Evolutionary conservation across 1,140 invertebrate species (phyloP).

Genomic region (Penaeus indicus): DNA sequence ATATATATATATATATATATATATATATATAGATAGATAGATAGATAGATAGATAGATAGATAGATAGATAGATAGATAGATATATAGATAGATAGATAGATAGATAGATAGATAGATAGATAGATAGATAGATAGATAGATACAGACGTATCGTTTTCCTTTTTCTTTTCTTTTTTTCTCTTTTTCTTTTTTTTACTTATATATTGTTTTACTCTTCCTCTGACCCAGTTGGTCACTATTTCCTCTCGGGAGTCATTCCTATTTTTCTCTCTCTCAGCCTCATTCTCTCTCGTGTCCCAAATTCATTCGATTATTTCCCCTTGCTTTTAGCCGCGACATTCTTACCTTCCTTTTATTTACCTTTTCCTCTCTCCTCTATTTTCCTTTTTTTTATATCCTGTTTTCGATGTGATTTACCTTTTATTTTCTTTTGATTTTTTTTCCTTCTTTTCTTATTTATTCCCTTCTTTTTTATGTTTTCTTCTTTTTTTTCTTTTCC

Average conservation of each 20-base stretch:
- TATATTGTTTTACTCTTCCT: not conserved
- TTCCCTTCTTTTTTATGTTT: constrained; percentile 5
- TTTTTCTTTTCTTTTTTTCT: too few species aligned
- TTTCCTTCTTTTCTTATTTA: not conserved
- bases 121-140: too few species aligned
- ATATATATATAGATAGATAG: not conserved
- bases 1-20: constrained; percentile 20
- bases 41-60: not conserved
- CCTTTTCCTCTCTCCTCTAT: not conserved
- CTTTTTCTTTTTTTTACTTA: too few species aligned
- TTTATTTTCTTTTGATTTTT: too few species aligned
- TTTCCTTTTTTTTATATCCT: not conserved
- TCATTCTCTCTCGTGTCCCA: not conserved
- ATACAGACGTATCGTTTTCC: too few species aligned
- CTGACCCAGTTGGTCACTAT: not conserved
- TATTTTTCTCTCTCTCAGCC: constrained; percentile 18
- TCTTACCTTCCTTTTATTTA: not conserved
- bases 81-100: too few species aligned
- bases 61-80: too few species aligned
- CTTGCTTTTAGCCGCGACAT: not conserved
- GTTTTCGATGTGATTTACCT: too few species aligned
- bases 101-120: too few species aligned
- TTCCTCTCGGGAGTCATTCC: too few species aligned
- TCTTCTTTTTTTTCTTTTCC: not conserved
- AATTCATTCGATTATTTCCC: not conserved